A percentile compares a stretch with the other conserved stretches of the same genome.
Conservation (phyloP, 2,113 vertebrate species). For the Asarcornis scutulata region DNA sequence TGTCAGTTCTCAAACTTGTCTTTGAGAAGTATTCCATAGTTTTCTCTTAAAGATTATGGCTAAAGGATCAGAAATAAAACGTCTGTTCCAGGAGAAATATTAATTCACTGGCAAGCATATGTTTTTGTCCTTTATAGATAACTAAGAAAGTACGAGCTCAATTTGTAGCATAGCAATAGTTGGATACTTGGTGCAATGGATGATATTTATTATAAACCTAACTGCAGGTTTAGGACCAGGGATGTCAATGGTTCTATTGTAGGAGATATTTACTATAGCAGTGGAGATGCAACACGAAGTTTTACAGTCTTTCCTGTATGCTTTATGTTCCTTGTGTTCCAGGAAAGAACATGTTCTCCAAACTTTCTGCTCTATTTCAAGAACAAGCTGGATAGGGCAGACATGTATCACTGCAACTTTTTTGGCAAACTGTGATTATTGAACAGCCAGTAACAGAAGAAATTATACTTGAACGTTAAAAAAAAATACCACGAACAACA, state of each 20-base stretch:
- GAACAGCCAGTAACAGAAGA: neutral
- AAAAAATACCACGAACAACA: neutral
- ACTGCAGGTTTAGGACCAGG: neutral
- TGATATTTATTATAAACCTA: neutral
- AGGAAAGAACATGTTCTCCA: neutral
- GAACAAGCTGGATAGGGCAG: neutral
- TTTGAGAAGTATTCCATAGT: neutral
- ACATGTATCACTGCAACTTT: neutral
- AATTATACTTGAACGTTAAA: neutral
- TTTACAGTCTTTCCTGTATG: neutral
- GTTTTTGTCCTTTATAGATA: neutral
- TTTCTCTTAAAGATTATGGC: neutral
- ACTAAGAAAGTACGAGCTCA: neutral
- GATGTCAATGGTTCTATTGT: neutral
- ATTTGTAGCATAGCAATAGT: neutral
- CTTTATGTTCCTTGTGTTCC: neutral
- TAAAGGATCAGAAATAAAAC: neutral
- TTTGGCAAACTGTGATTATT: neutral
- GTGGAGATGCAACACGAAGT: neutral
- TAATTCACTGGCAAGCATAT: neutral
- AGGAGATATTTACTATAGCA: neutral
- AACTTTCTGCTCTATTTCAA: neutral
- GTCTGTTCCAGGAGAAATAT: neutral
- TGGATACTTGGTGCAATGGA: neutral
- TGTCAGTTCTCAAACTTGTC: neutral